Conservation (phyloP, 1,140 invertebrate species). For the Drosophila albomicans region DNA sequence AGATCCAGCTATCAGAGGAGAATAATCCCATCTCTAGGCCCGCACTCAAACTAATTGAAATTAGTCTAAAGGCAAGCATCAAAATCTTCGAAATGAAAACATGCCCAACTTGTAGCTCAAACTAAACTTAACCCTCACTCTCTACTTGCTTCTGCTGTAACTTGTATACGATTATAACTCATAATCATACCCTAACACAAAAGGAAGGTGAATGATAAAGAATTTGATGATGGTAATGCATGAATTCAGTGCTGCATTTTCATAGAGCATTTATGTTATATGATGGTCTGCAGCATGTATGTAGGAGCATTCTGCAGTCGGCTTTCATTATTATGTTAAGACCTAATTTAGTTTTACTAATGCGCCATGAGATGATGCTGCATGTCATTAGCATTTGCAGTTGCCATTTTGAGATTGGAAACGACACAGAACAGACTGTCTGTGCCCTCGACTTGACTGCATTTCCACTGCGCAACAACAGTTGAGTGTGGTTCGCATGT, state of each 20-base stretch:
- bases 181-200: conserved; percentile 1
- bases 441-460: conserved; percentile 9
- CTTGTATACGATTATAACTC: conserved; percentile 21
- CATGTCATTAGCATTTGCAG: conserved; percentile 30
- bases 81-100: conserved; percentile 23
- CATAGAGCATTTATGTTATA: background rate
- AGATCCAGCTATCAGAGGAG: conserved; percentile 15
- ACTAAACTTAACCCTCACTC: conserved; percentile 5
- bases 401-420: conserved; percentile 10
- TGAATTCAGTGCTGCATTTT: background rate
- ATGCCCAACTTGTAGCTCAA: background rate
- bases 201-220: background rate
- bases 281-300: background rate
- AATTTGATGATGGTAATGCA: background rate
- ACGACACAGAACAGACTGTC: background rate
- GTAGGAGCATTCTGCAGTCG: conserved; percentile 7
- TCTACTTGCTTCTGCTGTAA: background rate
- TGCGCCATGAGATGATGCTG: conserved; percentile 22
- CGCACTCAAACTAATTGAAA: conserved; percentile 52
- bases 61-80: conserved; percentile 31
- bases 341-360: conserved; percentile 19
- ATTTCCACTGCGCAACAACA: conserved; percentile 9
- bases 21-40: background rate
- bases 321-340: background rate
- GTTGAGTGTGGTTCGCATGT: conserved; percentile 13